Conservation (phyloP, 2,113 vertebrate genomes). For the Corvus moneduloides region DNA sequence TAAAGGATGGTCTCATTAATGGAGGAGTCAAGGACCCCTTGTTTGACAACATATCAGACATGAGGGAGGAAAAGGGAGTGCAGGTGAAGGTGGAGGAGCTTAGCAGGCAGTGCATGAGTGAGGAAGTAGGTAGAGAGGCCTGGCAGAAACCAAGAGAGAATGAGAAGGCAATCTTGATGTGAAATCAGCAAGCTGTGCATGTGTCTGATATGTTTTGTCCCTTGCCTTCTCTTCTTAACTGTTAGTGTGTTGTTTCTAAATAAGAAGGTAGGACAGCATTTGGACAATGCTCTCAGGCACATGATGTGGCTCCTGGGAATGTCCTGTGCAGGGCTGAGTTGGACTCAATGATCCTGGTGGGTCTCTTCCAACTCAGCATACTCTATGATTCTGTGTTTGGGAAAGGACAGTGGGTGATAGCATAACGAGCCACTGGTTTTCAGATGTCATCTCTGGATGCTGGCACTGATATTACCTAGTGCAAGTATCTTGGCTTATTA, state of each 20-base stretch:
- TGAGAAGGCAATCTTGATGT: not conserved
- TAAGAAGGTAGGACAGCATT: not conserved
- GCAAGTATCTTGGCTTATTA: not conserved
- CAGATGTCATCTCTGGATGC: not conserved
- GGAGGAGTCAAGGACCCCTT: not conserved
- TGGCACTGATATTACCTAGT: not conserved
- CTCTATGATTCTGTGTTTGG: not conserved
- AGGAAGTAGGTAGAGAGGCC: not conserved
- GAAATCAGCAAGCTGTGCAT: not conserved
- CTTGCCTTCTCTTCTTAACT: not conserved
- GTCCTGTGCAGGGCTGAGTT: not conserved
- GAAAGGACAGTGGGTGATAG: not conserved
- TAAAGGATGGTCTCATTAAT: not conserved
- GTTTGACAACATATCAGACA: not conserved
- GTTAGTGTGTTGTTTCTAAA: not conserved
- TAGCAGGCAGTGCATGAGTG: not conserved
- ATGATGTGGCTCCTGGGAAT: not conserved
- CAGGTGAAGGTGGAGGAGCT: not conserved
- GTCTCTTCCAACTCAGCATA: not conserved
- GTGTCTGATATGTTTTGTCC: not conserved
- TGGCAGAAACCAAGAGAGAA: not conserved
- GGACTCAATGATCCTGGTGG: not conserved
- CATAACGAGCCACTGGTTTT: not conserved
- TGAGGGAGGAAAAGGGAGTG: not conserved
- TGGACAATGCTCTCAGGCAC: not conserved